Conservation (phyloP, 2,113 vertebrate genomes). For the Aegotheles bennettii region DNA sequence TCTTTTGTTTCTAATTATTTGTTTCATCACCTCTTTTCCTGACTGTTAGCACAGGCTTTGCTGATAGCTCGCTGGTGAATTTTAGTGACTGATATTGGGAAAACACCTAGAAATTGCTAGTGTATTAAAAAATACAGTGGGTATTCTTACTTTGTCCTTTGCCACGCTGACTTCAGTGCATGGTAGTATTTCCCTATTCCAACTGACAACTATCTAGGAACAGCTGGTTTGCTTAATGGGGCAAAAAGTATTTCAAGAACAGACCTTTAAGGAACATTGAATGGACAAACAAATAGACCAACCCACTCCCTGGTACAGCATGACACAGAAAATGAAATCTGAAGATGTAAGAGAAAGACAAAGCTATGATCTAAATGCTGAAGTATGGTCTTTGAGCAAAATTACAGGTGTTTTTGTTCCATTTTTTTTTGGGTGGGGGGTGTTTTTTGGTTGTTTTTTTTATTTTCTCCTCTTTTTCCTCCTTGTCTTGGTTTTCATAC, state of each 20-base stretch:
- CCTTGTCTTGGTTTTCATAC: not conserved
- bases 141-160: not conserved
- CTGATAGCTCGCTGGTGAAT: not conserved
- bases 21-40: not conserved
- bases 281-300: not conserved
- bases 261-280: not conserved
- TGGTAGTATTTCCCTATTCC: not conserved
- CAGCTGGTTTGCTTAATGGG: not conserved
- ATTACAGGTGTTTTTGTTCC: not conserved
- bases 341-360: not conserved
- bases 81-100: not conserved
- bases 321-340: not conserved
- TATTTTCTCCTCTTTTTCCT: not conserved
- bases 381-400: not conserved
- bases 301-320: accelerated
- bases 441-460: not conserved
- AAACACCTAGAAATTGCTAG: not conserved
- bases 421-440: not conserved
- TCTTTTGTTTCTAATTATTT: not conserved
- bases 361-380: not conserved
- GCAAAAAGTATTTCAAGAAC: not conserved
- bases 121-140: not conserved
- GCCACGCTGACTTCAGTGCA: not conserved
- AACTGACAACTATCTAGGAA: not conserved
- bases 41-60: not conserved